Percentiles rank a stretch among this genome's conserved stretches.
Conservation (phyloP, 2,888 invertebrate species). For the Hydriomena furcata region DNA sequence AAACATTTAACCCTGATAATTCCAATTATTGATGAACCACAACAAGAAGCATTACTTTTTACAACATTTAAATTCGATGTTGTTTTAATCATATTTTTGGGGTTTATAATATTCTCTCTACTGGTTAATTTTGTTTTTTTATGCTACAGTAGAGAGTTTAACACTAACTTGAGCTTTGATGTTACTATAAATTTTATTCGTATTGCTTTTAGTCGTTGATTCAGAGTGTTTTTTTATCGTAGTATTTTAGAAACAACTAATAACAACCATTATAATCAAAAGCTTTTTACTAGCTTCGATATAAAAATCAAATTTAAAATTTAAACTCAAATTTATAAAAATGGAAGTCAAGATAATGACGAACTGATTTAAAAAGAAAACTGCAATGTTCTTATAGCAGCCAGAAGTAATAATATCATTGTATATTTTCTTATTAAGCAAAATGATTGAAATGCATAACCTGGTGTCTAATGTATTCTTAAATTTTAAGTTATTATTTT, state of each 20-base stretch:
- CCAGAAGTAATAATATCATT: slow-evolving; percentile 18
- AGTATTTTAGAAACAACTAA: slow-evolving; percentile 8
- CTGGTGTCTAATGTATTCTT: slow-evolving; percentile 67
- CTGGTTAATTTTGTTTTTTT: slow-evolving; percentile 46
- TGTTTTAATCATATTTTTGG: slow-evolving; percentile 64
- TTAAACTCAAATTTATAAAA: neutral
- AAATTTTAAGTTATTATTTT: slow-evolving; percentile 49
- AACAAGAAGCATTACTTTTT: slow-evolving; percentile 71
- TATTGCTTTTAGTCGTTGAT: slow-evolving; percentile 75
- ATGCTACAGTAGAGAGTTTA: slow-evolving; percentile 52
- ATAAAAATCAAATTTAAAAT: neutral
- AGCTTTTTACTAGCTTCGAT: neutral
- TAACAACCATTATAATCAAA: neutral
- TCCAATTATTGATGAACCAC: slow-evolving; percentile 74
- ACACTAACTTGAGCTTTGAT: slow-evolving; percentile 74
- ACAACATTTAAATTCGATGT: slow-evolving; percentile 81
- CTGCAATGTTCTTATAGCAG: slow-evolving; percentile 7
- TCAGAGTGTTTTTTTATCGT: slow-evolving; percentile 39
- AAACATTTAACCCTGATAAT: slow-evolving; percentile 80
- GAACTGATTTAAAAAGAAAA: neutral
- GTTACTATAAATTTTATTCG: slow-evolving; percentile 52
- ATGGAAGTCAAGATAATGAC: slow-evolving; percentile 11
- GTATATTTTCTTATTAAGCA: slow-evolving; percentile 38
- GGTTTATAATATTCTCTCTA: slow-evolving; percentile 51
- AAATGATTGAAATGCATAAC: slow-evolving; percentile 65